Percentiles rank a stretch among this genome's conserved stretches.
Conservation (phyloP, 2,113 vertebrate genomes). For the Cyprinodon tularosa region DNA sequence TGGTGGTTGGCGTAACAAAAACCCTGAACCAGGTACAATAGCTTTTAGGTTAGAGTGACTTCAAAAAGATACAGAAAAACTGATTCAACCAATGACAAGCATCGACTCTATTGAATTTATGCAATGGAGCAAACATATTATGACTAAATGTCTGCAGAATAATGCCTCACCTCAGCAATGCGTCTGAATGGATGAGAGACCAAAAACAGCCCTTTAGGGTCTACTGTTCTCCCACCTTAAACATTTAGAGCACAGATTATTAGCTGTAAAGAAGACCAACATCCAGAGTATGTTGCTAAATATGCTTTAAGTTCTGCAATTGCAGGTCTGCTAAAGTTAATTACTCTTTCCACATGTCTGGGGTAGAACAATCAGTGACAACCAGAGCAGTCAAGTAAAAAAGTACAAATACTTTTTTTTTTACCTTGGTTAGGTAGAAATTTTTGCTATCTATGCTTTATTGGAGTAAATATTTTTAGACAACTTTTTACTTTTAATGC, state of each 20-base stretch:
- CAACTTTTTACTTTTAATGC: too few species aligned
- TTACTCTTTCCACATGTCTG: neutral
- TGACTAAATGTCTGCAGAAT: neutral
- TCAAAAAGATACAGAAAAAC: too few species aligned
- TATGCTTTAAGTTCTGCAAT: neutral
- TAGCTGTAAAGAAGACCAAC: neutral
- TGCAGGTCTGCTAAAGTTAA: neutral
- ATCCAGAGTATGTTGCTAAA: neutral
- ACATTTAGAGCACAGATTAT: neutral
- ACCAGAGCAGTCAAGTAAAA: too few species aligned
- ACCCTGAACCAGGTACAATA: neutral
- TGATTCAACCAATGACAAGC: neutral
- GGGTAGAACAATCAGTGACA: neutral
- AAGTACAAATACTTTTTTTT: too few species aligned
- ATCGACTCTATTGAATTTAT: neutral
- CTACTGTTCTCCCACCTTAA: neutral
- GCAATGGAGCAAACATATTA: neutral
- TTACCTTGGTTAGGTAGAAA: too few species aligned
- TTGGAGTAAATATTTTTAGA: too few species aligned
- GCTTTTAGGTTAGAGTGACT: too few species aligned
- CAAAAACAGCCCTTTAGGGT: neutral
- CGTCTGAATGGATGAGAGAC: neutral
- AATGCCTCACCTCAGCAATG: too few species aligned
- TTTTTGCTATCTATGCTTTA: too few species aligned
- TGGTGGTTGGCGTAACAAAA: neutral